A percentile compares a stretch with the other conserved stretches of the same genome.
Evolutionary conservation across 2,888 invertebrate species (phyloP).

Genomic region (Dugesia japonica): DNA sequence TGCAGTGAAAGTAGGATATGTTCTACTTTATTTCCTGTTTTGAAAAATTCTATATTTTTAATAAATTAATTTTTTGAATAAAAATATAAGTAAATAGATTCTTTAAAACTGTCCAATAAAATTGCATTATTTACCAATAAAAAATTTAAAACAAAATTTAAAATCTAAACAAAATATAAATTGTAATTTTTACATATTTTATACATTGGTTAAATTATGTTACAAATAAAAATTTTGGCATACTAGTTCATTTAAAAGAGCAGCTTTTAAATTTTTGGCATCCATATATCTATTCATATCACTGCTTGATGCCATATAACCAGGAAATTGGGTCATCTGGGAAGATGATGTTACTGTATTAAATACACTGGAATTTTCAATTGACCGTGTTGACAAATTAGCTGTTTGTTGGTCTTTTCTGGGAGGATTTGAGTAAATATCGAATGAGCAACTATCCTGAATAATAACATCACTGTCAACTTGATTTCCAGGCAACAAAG

Average conservation of each 20-base stretch:
- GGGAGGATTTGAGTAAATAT: background rate
- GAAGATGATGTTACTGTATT: background rate
- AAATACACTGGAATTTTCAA: background rate
- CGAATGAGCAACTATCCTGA: slow-evolving; percentile 15
- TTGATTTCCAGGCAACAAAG: background rate
- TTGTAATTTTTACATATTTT: too few species aligned
- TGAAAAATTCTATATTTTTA: too few species aligned
- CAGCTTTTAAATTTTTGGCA: slow-evolving; percentile 9
- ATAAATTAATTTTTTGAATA: too few species aligned
- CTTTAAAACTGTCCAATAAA: too few species aligned
- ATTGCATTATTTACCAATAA: too few species aligned
- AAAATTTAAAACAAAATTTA: too few species aligned
- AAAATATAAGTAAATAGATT: too few species aligned
- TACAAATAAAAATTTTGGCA: too few species aligned
- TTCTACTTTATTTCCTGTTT: too few species aligned
- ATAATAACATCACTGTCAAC: slow-evolving; percentile 14
- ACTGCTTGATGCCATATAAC: background rate
- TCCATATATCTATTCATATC: slow-evolving; percentile 14
- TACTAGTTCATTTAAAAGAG: background rate
- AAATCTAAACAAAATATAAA: too few species aligned
- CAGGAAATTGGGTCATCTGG: background rate
- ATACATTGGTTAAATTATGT: too few species aligned
- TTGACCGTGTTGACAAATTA: background rate
- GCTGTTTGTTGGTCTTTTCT: slow-evolving; percentile 4
- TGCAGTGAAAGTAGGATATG: too few species aligned